Percentiles rank a stretch among this genome's conserved stretches.
phyloP scores from a whole-genome alignment of 23 tunicate genomes.

The Oikopleura dioica region DNA sequence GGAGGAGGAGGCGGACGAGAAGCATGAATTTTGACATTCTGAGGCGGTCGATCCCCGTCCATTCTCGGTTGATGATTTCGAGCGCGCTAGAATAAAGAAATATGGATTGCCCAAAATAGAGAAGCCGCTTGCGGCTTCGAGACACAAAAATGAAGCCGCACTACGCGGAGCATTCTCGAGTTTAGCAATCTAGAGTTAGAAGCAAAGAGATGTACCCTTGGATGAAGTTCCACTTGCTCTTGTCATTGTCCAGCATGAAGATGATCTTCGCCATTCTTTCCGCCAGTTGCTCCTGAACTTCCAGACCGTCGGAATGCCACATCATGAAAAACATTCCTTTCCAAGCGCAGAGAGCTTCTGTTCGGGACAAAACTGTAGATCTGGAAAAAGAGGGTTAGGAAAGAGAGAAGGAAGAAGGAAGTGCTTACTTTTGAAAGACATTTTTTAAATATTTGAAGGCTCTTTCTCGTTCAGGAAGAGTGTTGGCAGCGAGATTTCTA shows the following conservation, averaged over 20 bases:
- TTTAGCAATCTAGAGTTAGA: not conserved
- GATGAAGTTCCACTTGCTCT: not conserved
- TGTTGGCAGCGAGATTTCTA: not conserved
- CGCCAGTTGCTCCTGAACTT: conserved; percentile 68
- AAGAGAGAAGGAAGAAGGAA: too few relatives aligned
- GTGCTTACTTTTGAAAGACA: too few relatives aligned
- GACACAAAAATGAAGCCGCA: not conserved
- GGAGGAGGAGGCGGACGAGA: conserved; percentile 32
- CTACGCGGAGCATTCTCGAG: not conserved
- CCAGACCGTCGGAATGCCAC: conserved; percentile 94
- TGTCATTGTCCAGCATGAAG: not conserved
- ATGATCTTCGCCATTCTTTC: conserved; percentile 39
- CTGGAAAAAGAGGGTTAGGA: too few relatives aligned
- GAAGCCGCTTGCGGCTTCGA: too few relatives aligned
- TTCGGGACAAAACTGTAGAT: not conserved
- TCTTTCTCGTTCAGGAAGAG: not conserved
- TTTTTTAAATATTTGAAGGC: not conserved
- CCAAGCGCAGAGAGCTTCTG: conserved; percentile 17
- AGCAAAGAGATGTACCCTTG: too few relatives aligned
- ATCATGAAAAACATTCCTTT: conserved; percentile 83
- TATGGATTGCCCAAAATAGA: conserved; percentile 24
- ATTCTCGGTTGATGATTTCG: conserved; percentile 57
- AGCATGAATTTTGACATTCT: conserved; percentile 69
- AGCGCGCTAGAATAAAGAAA: conserved; percentile 38
- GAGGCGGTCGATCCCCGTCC: conserved; percentile 71